These are phyloP conservation scores for Ptilodon capucinus DNA, from an alignment of 2,888 invertebrate species.

Conservation along the genomic window DNA sequence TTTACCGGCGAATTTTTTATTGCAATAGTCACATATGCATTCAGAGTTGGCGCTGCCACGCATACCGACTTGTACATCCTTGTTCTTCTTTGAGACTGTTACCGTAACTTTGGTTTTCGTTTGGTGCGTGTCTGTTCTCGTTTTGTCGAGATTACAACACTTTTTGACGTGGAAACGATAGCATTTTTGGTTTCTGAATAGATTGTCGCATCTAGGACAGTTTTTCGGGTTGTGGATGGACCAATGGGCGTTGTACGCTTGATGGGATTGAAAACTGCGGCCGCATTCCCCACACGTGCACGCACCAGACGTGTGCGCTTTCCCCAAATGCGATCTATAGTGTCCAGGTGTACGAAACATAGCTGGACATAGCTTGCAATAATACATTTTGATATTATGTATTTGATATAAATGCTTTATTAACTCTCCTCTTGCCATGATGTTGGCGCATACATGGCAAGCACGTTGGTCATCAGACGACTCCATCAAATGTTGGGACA, in stretches of 20 bases:
- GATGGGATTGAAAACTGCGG: constrained; percentile 47
- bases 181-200: constrained; percentile 63
- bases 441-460: constrained; percentile 60
- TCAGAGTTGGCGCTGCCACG: constrained; percentile 54
- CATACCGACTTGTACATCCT: constrained; percentile 53
- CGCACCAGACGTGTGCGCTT: constrained; percentile 48
- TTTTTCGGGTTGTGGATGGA: constrained; percentile 52
- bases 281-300: constrained; percentile 68
- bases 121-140: constrained; percentile 32
- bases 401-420: constrained; percentile 45
- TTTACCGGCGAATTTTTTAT: constrained; percentile 63
- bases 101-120: constrained; percentile 48
- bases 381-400: constrained; percentile 45
- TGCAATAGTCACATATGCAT: constrained; percentile 69
- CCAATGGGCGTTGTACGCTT: constrained; percentile 58
- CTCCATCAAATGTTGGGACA: constrained; percentile 62
- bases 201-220: constrained; percentile 60
- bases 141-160: constrained; percentile 58
- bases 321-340: constrained; percentile 42
- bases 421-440: constrained; percentile 56
- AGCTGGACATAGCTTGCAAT: constrained; percentile 63
- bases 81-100: constrained; percentile 51
- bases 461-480: constrained; percentile 58
- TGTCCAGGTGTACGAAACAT: constrained; percentile 41
- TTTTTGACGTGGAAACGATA: constrained; percentile 60